These are phyloP conservation scores for Distichodus sexfasciatus DNA, from an alignment of 2,797 vertebrate genomes.

Conservation along the genomic window DNA sequence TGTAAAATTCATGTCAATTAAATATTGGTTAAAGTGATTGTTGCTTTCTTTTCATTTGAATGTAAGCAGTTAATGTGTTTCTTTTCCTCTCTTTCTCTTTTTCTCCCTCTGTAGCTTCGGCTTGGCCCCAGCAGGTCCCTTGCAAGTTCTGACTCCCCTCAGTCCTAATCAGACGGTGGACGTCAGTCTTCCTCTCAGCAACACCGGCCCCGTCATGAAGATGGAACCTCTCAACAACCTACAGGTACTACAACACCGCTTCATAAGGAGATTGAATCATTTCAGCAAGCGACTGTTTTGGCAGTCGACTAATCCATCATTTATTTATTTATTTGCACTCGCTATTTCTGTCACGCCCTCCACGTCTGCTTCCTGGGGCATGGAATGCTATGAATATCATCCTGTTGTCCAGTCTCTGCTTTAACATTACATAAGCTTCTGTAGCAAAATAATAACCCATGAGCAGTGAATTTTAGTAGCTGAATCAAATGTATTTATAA, in stretches of 20 bases:
- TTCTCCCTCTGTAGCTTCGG: slow-evolving; percentile 80
- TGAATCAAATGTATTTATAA: too few relatives aligned
- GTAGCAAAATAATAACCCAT: too few relatives aligned
- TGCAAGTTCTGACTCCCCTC: slow-evolving; percentile 90
- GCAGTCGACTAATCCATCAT: background rate
- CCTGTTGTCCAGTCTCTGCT: too few relatives aligned
- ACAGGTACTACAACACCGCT: slow-evolving; percentile 81
- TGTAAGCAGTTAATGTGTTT: too few relatives aligned
- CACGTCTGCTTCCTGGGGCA: too few relatives aligned
- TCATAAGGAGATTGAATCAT: too few relatives aligned
- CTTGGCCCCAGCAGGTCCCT: slow-evolving; percentile 88
- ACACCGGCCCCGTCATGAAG: slow-evolving; percentile 93
- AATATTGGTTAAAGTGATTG: too few relatives aligned
- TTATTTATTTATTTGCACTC: background rate
- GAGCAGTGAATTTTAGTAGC: too few relatives aligned
- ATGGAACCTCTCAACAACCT: slow-evolving; percentile 98
- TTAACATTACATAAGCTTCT: background rate
- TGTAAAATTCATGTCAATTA: too few relatives aligned
- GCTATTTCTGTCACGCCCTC: too few relatives aligned
- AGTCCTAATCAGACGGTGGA: slow-evolving; percentile 93
- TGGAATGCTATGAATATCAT: too few relatives aligned
- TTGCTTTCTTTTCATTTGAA: too few relatives aligned
- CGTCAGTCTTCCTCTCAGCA: slow-evolving; percentile 87
- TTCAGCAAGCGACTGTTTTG: background rate
- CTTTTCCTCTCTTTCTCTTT: background rate